Base-by-base conservation (phyloP, 2,888 invertebrate species). In the Pyrochroa serraticornis region DNA sequence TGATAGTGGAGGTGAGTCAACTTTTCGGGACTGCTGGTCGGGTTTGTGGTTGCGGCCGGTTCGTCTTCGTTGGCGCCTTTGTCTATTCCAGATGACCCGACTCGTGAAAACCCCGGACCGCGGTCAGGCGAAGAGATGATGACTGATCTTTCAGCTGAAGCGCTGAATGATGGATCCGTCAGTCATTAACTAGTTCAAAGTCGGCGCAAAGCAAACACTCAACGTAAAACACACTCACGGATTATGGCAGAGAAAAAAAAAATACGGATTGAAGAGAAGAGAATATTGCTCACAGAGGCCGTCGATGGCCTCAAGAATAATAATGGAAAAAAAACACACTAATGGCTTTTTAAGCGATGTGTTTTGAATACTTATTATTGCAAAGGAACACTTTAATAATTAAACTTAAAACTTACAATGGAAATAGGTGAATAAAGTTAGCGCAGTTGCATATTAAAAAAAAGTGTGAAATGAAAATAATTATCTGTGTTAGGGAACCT, bases 61-160 rank as follows among this genome's bases (percentile, higher is more conserved):
- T 59, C 50, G 53, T 51, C 45, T 35, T 44, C 39, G 62, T 52
- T 62, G 62, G 63, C 60, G 63, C 63, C 63, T 63, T 63, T 60
- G 63, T 60, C 62, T 60, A 54, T 62, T 60, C 33, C 56, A 37
- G 41, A 49, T 57, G 57, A 57, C 37, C 56, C 56, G 46, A 5
- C 31, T 32, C 49, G 36, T 43, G 51, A 52, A 52, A 51, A 53
- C 35, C 38, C 34, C 45, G 41, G 38, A 31, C 44, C 45, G 57
- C 49, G 46, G 49, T 33, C 43, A 22, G 22, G 22, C 22, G 22
- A 2, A 30, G 44, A 45, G 39, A 53, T 46, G 58, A 54, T 59
- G 59, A 54, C 58, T 49, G 59, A 54, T 57, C 51, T 59, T 59
- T 54, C 45, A 8, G 22, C 8, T 41, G 9, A 30, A 53, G 48